These are phyloP conservation scores for Peromyscus aztecus DNA, from an alignment of 2,797 vertebrate species.

Conservation along the genomic window DNA sequence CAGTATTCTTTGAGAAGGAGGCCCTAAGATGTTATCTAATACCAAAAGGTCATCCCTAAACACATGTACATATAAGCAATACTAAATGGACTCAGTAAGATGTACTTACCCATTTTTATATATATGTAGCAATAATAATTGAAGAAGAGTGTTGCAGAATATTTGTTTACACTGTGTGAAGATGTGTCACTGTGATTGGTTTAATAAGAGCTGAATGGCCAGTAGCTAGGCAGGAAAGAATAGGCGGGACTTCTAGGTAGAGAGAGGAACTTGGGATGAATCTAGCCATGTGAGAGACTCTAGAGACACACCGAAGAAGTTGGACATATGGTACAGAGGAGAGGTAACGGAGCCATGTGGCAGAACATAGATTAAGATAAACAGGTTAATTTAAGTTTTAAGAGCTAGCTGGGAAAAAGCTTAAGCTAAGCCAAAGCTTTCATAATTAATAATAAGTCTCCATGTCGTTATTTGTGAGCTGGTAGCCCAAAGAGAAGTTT, in stretches of 20 bases:
- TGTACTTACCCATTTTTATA: neutral
- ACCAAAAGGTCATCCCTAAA: neutral
- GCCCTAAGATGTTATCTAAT: neutral
- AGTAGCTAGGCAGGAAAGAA: neutral
- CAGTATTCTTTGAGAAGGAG: neutral
- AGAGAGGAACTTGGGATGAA: neutral
- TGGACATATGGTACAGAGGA: neutral
- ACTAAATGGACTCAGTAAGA: neutral
- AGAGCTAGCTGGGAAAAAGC: neutral
- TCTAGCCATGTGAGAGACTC: neutral
- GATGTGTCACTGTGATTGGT: neutral
- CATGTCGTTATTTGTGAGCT: neutral
- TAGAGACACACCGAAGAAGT: neutral
- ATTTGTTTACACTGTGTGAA: neutral
- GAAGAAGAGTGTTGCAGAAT: neutral
- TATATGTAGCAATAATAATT: neutral
- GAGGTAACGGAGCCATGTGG: neutral
- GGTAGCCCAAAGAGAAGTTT: neutral
- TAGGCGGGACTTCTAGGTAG: neutral
- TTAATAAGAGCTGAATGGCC: neutral
- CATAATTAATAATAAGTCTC: neutral
- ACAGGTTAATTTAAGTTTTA: neutral
- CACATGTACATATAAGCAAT: neutral
- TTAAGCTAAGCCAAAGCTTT: neutral
- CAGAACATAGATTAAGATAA: neutral